These are phyloP conservation scores for Aurelia sp. DNA, from an alignment of 30 jellyfish, hydroid and myxozoan species.

Conservation along the genomic window DNA sequence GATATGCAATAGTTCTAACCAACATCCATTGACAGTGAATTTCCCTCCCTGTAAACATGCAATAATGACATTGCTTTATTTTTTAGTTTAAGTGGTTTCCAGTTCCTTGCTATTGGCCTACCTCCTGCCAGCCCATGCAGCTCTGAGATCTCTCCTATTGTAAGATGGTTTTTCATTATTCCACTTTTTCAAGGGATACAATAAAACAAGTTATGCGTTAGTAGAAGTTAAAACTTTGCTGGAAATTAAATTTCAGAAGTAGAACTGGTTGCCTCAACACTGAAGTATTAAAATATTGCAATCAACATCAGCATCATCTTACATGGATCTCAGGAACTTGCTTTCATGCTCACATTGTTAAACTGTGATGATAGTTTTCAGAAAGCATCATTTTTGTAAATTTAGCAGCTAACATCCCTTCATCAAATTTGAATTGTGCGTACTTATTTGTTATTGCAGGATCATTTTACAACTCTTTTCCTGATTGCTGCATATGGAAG, in stretches of 20 bases:
- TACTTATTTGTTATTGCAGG: conserved; percentile 36
- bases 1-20: no score
- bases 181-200: neutral
- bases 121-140: conserved; percentile 98
- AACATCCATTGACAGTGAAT: no score
- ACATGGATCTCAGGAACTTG: no score
- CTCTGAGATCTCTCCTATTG: conserved; percentile 63
- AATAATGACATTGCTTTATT: neutral
- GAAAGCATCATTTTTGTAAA: no score
- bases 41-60: no score
- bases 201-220: neutral
- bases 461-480: conserved; percentile 73
- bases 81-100: conserved; percentile 90
- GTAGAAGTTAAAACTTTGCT: no score
- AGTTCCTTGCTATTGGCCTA: conserved; percentile 87
- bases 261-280: neutral
- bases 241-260: no score
- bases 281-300: no score
- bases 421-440: neutral
- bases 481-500: conserved; percentile 93
- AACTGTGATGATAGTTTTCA: no score
- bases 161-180: conserved; percentile 11
- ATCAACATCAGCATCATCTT: no score
- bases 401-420: no score
- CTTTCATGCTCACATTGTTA: no score